Evolutionary conservation across 2,888 invertebrate genomes (phyloP).

Genomic region (Drosophila subquinaria): DNA sequence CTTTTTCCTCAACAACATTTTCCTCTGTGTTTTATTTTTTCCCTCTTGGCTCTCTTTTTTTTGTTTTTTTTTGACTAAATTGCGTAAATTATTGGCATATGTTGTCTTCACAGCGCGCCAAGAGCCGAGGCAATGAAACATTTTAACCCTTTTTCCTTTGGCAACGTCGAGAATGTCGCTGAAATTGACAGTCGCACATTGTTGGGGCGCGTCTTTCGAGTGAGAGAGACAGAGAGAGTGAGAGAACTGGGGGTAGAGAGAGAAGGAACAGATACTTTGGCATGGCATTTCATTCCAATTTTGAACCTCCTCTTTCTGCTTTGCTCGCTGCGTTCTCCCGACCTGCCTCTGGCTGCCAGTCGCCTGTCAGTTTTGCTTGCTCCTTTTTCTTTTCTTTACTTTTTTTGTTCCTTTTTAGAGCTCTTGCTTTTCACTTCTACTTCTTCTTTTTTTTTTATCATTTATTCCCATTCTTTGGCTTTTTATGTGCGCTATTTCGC

Average conservation of each 20-base stretch:
- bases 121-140: slow-evolving; percentile 73
- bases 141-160: slow-evolving; percentile 76
- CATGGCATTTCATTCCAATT: slow-evolving; percentile 65
- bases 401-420: slow-evolving; percentile 14
- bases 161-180: slow-evolving; percentile 64
- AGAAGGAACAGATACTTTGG: slow-evolving; percentile 47
- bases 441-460: slow-evolving; percentile 66
- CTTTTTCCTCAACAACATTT: slow-evolving; percentile 29
- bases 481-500: slow-evolving; percentile 80
- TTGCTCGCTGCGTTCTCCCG: slow-evolving; percentile 3
- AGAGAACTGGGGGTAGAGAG: neutral
- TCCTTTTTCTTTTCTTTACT: slow-evolving; percentile 26
- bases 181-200: slow-evolving; percentile 75
- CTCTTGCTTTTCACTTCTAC: slow-evolving; percentile 1
- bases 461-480: slow-evolving; percentile 76
- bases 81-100: slow-evolving; percentile 81
- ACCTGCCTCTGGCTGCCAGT: slow-evolving; percentile 64
- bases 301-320: slow-evolving; percentile 10
- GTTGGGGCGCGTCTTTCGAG: slow-evolving; percentile 53
- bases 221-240: neutral
- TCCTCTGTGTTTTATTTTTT: slow-evolving; percentile 21
- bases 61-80: slow-evolving; percentile 62
- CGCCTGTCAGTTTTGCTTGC: slow-evolving; percentile 70
- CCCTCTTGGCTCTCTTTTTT: slow-evolving; percentile 20
- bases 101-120: slow-evolving; percentile 67